A percentile compares a stretch with the other conserved stretches of the same genome.
These are phyloP conservation scores for Pantherophis guttatus DNA, from an alignment of 2,113 vertebrate genomes.

Conservation along the genomic window DNA sequence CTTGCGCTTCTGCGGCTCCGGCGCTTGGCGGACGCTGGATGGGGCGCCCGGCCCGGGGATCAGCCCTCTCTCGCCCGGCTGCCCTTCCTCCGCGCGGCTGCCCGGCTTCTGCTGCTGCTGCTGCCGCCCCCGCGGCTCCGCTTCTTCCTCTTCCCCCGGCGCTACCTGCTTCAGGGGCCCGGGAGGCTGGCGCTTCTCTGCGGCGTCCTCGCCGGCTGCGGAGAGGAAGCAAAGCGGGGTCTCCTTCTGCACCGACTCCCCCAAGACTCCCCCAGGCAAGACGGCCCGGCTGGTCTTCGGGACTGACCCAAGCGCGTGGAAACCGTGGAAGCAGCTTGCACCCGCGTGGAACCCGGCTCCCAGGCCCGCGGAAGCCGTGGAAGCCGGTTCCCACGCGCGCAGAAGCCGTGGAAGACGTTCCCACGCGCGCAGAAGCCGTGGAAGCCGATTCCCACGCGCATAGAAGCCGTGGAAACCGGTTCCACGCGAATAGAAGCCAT, in stretches of 20 bases:
- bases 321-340: background rate
- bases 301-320: background rate
- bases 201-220: background rate
- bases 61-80: background rate
- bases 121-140: background rate
- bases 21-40: rapidly evolving
- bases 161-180: background rate
- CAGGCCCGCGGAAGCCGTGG: too few relatives aligned
- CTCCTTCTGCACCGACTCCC: background rate
- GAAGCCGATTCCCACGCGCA: background rate
- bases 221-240: background rate
- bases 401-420: too few relatives aligned
- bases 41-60: background rate
- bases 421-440: rapidly evolving
- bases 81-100: background rate
- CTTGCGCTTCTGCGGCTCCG: conserved; percentile 29
- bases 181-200: background rate
- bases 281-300: background rate
- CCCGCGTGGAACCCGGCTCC: too few relatives aligned
- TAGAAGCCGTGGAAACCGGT: rapidly evolving
- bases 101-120: background rate
- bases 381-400: too few relatives aligned
- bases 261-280: background rate
- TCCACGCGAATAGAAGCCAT: rapidly evolving
- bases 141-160: background rate